Evolutionary conservation across 2,888 invertebrate genomes (phyloP).

Genomic region (Cistogaster globosa): DNA sequence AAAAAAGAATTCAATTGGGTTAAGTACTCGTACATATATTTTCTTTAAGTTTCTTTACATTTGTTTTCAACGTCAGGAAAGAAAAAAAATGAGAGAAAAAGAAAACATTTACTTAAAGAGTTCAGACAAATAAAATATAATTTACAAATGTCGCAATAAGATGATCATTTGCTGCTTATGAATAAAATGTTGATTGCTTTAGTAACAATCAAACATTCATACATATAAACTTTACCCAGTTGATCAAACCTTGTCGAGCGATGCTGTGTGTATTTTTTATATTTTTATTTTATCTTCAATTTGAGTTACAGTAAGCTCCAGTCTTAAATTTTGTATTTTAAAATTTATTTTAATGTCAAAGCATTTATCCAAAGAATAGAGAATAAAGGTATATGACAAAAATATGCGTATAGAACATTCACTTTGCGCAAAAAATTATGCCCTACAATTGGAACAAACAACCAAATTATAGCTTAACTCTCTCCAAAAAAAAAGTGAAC

Average conservation of each 20-base stretch:
- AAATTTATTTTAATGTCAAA: too few species aligned
- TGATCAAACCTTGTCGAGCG: neutral
- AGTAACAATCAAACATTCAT: slow-evolving; percentile 1
- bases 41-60: neutral
- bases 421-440: too few species aligned
- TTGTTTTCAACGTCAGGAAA: slow-evolving; percentile 8
- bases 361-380: too few species aligned
- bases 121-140: neutral
- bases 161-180: slow-evolving; percentile 11
- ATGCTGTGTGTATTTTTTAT: neutral
- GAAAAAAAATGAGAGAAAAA: neutral
- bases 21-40: slow-evolving; percentile 26
- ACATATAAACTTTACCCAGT: slow-evolving; percentile 4
- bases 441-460: too few species aligned
- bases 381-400: too few species aligned
- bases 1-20: slow-evolving; percentile 43
- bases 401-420: too few species aligned
- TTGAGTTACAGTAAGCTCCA: too few species aligned
- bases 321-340: too few species aligned
- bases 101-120: slow-evolving; percentile 32
- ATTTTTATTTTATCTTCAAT: neutral
- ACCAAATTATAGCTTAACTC: too few species aligned
- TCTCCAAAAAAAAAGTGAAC: too few species aligned
- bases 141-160: slow-evolving; percentile 8
- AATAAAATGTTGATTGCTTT: slow-evolving; percentile 1